Conservation (phyloP, 2,797 vertebrate genomes). For the Sylvia borin region DNA sequence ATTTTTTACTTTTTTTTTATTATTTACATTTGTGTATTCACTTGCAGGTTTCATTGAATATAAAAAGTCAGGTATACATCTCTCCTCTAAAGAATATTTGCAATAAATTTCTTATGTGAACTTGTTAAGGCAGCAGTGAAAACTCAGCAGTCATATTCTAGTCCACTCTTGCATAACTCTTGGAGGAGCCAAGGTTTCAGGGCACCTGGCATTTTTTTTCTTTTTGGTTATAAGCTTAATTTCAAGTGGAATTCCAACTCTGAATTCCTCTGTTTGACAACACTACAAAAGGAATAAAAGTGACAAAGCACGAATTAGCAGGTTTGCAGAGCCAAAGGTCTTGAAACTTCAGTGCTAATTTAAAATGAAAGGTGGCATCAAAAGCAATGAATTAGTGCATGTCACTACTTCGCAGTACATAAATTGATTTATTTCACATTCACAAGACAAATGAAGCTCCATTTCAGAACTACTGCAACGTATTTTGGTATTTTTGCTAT, state of each 20-base stretch:
- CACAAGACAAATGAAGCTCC: neutral
- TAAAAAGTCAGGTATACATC: neutral
- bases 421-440: neutral
- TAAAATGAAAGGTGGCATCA: neutral
- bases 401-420: neutral
- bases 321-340: neutral
- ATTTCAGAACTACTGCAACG: neutral
- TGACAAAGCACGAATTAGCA: neutral
- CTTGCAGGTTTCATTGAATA: neutral
- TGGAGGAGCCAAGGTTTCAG: neutral
- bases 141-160: neutral
- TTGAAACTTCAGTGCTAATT: neutral
- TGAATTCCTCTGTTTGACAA: neutral
- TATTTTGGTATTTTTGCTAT: neutral
- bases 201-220: neutral
- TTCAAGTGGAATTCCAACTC: neutral
- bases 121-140: neutral
- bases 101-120: neutral
- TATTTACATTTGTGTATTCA: neutral
- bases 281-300: neutral
- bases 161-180: neutral
- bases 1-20: rapidly evolving
- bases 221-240: neutral
- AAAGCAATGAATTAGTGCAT: neutral
- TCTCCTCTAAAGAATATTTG: neutral